A percentile compares a stretch with the other conserved stretches of the same genome.
Conservation (phyloP, 53 echinoderm and acorn worm species). For the Antedon mediterranea region DNA sequence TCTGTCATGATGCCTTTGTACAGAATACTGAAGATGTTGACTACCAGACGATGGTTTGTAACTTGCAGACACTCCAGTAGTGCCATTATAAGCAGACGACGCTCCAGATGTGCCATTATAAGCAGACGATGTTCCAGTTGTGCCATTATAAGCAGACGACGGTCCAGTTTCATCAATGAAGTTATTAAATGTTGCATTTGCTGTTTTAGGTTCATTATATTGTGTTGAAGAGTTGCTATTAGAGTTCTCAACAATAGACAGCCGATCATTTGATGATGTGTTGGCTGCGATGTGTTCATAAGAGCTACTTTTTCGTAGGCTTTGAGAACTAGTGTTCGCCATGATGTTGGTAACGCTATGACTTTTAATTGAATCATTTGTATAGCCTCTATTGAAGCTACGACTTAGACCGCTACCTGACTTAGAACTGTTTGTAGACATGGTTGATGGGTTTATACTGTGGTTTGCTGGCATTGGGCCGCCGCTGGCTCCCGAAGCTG, state of each 20-base stretch:
- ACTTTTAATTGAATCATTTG: slow-evolving; percentile 6
- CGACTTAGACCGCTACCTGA: background rate
- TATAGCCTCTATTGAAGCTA: slow-evolving; percentile 4
- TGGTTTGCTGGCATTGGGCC: background rate
- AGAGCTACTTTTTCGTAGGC: background rate
- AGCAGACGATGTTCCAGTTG: no score
- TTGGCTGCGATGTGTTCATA: background rate
- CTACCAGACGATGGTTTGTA: slow-evolving; percentile 34
- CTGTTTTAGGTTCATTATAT: background rate
- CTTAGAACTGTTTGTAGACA: background rate
- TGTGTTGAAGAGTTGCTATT: background rate
- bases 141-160: no score
- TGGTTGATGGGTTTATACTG: slow-evolving; percentile 5
- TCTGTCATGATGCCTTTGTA: slow-evolving; percentile 22
- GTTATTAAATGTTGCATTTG: background rate
- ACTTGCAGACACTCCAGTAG: slow-evolving; percentile 11
- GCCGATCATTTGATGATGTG: background rate
- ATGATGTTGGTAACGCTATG: background rate
- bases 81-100: background rate
- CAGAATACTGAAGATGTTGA: slow-evolving; percentile 45
- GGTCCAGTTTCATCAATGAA: no score
- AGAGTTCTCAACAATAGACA: background rate
- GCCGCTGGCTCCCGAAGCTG: slow-evolving; percentile 4
- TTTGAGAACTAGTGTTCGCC: background rate
- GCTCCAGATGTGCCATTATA: no score